phyloP scores from a whole-genome alignment of 2,888 invertebrate genomes.

The Abrostola tripartita region DNA sequence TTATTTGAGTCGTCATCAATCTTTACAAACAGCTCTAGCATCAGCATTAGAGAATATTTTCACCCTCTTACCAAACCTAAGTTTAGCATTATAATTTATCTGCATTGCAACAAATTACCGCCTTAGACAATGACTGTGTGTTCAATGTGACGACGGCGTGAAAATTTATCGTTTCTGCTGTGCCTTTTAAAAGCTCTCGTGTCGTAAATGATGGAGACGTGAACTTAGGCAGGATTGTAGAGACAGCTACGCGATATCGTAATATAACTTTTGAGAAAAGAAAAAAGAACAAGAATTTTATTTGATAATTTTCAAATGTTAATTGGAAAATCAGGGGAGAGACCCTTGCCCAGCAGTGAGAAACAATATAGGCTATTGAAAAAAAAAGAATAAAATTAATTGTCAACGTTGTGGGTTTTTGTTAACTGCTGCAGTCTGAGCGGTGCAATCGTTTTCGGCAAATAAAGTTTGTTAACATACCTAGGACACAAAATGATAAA shows the following conservation, averaged over 20 bases:
- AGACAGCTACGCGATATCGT: conserved; percentile 31
- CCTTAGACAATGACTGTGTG: conserved; percentile 47
- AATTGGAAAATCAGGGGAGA: too few species aligned
- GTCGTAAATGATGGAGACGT: conserved; percentile 58
- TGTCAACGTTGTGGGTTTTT: too few species aligned
- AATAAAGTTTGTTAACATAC: too few species aligned
- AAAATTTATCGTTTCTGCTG: conserved; percentile 69
- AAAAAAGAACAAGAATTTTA: too few species aligned
- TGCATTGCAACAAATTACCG: conserved; percentile 45
- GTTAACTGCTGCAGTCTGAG: too few species aligned
- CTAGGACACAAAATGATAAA: too few species aligned
- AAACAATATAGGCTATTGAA: too few species aligned
- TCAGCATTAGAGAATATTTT: conserved; percentile 15
- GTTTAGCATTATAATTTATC: conserved; percentile 47
- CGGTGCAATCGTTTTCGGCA: too few species aligned
- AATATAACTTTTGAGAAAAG: too few species aligned
- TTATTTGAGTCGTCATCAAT: neutral
- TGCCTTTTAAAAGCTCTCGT: conserved; percentile 66
- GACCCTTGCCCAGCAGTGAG: too few species aligned
- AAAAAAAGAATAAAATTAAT: too few species aligned
- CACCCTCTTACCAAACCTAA: conserved; percentile 31
- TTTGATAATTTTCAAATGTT: too few species aligned
- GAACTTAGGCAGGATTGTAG: conserved; percentile 27
- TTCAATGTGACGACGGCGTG: conserved; percentile 57
- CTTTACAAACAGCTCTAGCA: neutral